Evolutionary conservation across 2,888 invertebrate genomes (phyloP), one percentile per base, ranked within the genome.

Genomic region (Gortyna flavago): DNA sequence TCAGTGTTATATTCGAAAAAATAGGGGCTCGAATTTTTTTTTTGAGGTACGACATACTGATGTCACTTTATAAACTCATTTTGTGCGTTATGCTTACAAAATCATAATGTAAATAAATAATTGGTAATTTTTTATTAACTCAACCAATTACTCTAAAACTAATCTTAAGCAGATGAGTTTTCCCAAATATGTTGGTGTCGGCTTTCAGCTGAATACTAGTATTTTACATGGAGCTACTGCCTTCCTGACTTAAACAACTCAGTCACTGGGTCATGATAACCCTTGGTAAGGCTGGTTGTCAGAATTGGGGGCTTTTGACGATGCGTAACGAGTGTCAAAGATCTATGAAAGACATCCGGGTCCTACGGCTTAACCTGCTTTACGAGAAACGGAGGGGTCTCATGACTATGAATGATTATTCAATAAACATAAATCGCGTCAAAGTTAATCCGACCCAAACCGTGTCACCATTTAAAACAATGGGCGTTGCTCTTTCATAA

Each of bases 381-480:
- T 35, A 21, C 18, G 18, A 29, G 18, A 3, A 0, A 59, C 7
- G 7, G 8, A 18, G 8, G 3, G 18, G 8, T 18, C 9, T 25
- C 11, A n/a, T n/a, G n/a, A 62, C 35, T 25, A 25, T 62, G 32
- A 54, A 51, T 51, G 41, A 25, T 64, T 41, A 41, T 44, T 51
- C 32, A 72, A 66, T 51, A 66, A 32, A 21, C 69, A 80, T 75
- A 64, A 85, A 80, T 85, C 61, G 32, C n/a, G 38, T 61, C 61
- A 29, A 62, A 72, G 41, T 29, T 16, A 57, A 81, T 54, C 54
- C 68, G 13, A 48, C 59, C 66, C 67, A 67, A 81, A 75, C 44
- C 44, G 16, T 84, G 81, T 74, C 77, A 54, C 44, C 65, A 44
- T 77, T 75, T 51, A 13, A 16, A 70, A 84, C 72, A 73, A 85